These are phyloP conservation scores for Epicampocera succincta DNA, from an alignment of 2,888 invertebrate genomes.

Conservation along the genomic window DNA sequence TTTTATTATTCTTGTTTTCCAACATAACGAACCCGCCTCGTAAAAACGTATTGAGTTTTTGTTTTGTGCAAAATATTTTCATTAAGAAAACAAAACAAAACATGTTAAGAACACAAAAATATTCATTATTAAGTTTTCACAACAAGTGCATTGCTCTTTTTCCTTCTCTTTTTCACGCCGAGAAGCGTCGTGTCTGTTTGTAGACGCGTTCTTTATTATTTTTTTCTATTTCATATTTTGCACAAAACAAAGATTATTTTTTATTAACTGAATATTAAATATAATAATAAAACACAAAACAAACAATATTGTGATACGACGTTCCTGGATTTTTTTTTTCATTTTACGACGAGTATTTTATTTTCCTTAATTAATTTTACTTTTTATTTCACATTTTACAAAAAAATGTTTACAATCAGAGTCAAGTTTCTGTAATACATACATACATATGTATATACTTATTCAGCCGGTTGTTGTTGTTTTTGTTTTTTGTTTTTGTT, in stretches of 20 bases:
- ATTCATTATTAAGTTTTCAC: conserved; percentile 52
- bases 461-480: neutral
- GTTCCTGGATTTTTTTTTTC: conserved; percentile 13
- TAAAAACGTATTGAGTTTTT: conserved; percentile 34
- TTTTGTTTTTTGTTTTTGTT: conserved; percentile 21
- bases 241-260: conserved; percentile 47
- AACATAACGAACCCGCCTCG: conserved; percentile 43
- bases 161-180: conserved; percentile 16
- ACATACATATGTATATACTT: too few relatives aligned
- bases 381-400: conserved; percentile 23
- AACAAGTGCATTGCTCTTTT: conserved; percentile 62
- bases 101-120: conserved; percentile 28
- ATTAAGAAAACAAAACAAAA: conserved; percentile 19
- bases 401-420: conserved; percentile 22
- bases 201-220: conserved; percentile 24
- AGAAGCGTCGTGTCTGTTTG: conserved; percentile 6
- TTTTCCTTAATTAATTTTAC: conserved; percentile 12
- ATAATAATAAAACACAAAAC: conserved; percentile 53
- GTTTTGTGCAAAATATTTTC: conserved; percentile 19
- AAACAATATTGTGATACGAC: conserved; percentile 55
- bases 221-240: conserved; percentile 45
- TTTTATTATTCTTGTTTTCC: neutral
- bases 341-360: neutral
- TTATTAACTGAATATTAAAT: conserved; percentile 46
- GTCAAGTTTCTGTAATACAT: conserved; percentile 25